Evolutionary conservation across 2,888 invertebrate species (phyloP).

Genomic region (Alentia gelatinosa): DNA sequence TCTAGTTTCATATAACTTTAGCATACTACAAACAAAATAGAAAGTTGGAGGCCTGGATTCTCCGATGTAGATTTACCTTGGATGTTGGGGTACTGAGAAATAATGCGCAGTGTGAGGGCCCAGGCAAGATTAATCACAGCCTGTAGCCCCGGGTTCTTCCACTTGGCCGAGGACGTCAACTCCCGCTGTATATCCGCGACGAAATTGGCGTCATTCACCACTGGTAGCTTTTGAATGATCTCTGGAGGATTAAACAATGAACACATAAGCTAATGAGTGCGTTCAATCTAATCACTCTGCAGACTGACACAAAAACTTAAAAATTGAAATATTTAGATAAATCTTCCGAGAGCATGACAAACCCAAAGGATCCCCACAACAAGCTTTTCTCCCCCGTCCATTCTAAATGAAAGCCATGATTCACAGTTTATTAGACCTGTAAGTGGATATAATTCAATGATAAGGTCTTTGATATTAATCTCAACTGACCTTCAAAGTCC

Average conservation of each 20-base stretch:
- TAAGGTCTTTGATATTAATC: too few relatives aligned
- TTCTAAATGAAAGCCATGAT: too few relatives aligned
- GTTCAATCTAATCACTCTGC: neutral
- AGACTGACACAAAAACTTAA: neutral
- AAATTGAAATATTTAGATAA: neutral
- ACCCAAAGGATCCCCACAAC: too few relatives aligned
- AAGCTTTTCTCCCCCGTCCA: too few relatives aligned
- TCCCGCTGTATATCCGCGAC: slow-evolving; percentile 82
- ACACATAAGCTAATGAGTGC: neutral
- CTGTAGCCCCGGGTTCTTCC: slow-evolving; percentile 80
- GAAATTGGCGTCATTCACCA: slow-evolving; percentile 78
- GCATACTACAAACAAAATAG: too few relatives aligned
- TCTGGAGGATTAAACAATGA: slow-evolving; percentile 68
- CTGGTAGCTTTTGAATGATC: slow-evolving; percentile 75
- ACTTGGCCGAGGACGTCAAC: slow-evolving; percentile 75
- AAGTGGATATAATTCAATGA: too few relatives aligned
- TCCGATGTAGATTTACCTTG: too few relatives aligned
- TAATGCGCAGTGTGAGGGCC: slow-evolving; percentile 84
- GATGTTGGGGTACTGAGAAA: slow-evolving; percentile 77
- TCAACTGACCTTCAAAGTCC: slow-evolving; percentile 80
- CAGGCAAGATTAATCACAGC: slow-evolving; percentile 87
- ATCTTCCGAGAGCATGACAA: neutral
- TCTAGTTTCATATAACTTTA: too few relatives aligned
- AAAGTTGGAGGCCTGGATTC: too few relatives aligned
- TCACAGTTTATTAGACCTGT: too few relatives aligned